phyloP scores from a whole-genome alignment of 2,888 invertebrate species.

The Sceliomorpha sp. region DNA sequence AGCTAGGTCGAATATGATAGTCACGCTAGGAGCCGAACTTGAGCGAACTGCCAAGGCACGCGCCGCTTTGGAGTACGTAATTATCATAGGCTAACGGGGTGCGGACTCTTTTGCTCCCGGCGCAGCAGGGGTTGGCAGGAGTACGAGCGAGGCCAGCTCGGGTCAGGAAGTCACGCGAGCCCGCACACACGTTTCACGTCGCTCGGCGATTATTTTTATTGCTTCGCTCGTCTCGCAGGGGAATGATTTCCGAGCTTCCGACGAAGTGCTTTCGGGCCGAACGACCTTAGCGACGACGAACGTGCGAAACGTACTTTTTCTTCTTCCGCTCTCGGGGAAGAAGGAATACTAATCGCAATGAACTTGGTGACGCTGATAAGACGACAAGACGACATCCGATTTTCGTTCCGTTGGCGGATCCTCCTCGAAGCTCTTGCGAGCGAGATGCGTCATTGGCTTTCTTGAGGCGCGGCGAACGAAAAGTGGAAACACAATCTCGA shows the following conservation, averaged over 20 bases:
- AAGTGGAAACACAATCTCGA: slow-evolving; percentile 72
- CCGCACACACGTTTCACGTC: slow-evolving; percentile 59
- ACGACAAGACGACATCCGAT: no score
- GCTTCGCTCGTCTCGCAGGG: slow-evolving; percentile 44
- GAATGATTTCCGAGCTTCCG: slow-evolving; percentile 34
- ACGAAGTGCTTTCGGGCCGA: slow-evolving; percentile 25
- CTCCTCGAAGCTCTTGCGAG: no score
- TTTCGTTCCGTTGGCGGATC: no score
- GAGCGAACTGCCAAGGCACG: slow-evolving; percentile 72
- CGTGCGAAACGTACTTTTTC: slow-evolving; percentile 49
- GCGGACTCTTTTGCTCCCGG: slow-evolving; percentile 27
- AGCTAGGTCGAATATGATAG: slow-evolving; percentile 44
- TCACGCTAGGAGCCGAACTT: slow-evolving; percentile 63
- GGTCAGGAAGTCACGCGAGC: slow-evolving; percentile 76
- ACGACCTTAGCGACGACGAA: slow-evolving; percentile 34
- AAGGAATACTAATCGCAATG: no score
- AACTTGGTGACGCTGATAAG: no score
- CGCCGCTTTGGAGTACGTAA: slow-evolving; percentile 73
- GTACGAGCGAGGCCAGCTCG: slow-evolving; percentile 54
- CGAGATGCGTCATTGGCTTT: slow-evolving; percentile 57
- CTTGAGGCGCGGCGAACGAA: slow-evolving; percentile 47
- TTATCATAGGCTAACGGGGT: slow-evolving; percentile 68
- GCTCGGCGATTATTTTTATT: slow-evolving; percentile 56
- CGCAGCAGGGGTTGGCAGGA: slow-evolving; percentile 48
- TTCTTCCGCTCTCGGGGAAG: no score